Percentiles rank a stretch among this genome's conserved stretches.
Evolutionary conservation across 2,113 vertebrate genomes (phyloP).

Genomic region (Crotophaga sulcirostris): DNA sequence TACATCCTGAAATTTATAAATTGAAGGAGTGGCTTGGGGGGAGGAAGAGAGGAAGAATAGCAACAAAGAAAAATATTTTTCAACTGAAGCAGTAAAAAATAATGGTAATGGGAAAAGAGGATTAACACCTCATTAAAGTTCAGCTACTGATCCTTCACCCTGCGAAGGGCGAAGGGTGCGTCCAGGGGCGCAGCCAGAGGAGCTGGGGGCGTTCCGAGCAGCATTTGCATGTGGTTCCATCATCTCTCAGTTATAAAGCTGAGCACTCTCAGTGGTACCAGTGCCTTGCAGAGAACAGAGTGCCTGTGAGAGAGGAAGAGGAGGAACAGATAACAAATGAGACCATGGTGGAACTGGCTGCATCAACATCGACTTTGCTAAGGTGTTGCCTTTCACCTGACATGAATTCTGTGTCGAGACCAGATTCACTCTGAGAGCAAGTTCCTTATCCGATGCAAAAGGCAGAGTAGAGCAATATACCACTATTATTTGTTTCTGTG

Average conservation of each 20-base stretch:
- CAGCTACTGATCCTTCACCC: not conserved
- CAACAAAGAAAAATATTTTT: not conserved
- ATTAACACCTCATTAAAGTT: not conserved
- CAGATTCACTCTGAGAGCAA: not conserved
- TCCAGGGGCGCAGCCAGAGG: not conserved
- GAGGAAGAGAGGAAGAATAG: not conserved
- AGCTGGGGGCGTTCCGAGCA: not conserved
- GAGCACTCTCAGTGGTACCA: not conserved
- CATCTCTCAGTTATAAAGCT: not conserved
- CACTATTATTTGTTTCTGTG: not conserved
- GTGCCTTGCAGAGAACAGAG: not conserved
- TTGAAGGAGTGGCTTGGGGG: not conserved
- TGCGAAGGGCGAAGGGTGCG: not conserved
- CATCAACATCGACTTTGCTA: not conserved
- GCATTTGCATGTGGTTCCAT: not conserved
- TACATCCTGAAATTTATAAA: not conserved
- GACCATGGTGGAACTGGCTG: not conserved
- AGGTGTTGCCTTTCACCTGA: not conserved
- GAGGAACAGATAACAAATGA: not conserved
- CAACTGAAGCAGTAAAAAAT: not conserved
- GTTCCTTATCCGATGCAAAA: not conserved
- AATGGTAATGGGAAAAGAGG: not conserved
- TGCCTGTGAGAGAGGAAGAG: not conserved
- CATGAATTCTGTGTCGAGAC: not conserved
- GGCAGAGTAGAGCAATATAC: not conserved